These are phyloP conservation scores for Euplexia lucipara DNA, from an alignment of 2,888 invertebrate genomes.

Conservation along the genomic window DNA sequence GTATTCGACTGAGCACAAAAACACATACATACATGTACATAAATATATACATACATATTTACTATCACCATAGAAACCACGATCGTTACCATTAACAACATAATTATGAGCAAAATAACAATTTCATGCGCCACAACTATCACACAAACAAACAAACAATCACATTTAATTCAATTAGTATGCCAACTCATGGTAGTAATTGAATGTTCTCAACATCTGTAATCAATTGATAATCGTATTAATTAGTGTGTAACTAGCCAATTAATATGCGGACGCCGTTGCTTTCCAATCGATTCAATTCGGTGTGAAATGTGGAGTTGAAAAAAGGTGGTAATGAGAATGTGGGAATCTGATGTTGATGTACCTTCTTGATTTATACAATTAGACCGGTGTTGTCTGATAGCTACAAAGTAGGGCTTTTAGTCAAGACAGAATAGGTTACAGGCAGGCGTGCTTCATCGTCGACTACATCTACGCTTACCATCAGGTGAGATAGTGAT, in stretches of 20 bases:
- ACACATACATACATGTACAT: too few species aligned
- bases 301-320: background rate
- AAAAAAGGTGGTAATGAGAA: constrained; percentile 26
- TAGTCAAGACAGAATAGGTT: too few species aligned
- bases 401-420: too few species aligned
- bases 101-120: constrained; percentile 4
- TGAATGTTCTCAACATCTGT: constrained; percentile 63
- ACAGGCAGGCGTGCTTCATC: too few species aligned
- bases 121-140: constrained; percentile 16
- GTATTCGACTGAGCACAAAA: too few species aligned
- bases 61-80: too few species aligned
- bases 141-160: constrained; percentile 50
- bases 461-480: too few species aligned
- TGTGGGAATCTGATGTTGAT: background rate
- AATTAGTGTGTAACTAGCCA: constrained; percentile 63
- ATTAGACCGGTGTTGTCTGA: too few species aligned
- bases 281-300: constrained; percentile 37
- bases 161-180: constrained; percentile 44
- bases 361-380: too few species aligned
- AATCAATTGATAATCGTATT: constrained; percentile 69
- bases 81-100: background rate
- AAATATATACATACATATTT: too few species aligned
- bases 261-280: constrained; percentile 60
- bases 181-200: constrained; percentile 53
- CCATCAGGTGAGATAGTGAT: too few species aligned